Conservation (phyloP, 2,888 invertebrate genomes). For the Heliconius erato region DNA sequence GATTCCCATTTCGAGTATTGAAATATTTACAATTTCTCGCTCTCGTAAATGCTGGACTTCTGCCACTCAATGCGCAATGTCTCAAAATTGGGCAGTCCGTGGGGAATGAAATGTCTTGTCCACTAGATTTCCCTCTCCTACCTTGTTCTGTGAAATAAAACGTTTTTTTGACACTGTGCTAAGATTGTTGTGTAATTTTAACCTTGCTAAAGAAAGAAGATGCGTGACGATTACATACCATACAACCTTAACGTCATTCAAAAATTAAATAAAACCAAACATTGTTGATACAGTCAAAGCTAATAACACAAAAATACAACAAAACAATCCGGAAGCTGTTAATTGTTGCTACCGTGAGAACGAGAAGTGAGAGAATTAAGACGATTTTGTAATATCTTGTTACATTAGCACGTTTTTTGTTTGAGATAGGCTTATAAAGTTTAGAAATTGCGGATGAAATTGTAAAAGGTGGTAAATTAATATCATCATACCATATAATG, state of each 20-base stretch:
- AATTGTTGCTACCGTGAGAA: conserved; percentile 43
- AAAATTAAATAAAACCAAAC: background rate
- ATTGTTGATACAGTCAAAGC: conserved; percentile 24
- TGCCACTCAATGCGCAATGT: too few species aligned
- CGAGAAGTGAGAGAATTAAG: conserved; percentile 40
- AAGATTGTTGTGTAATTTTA: too few species aligned
- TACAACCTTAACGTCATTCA: background rate
- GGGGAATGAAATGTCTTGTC: too few species aligned
- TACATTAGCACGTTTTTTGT: conserved; percentile 22
- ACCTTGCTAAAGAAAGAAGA: background rate
- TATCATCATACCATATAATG: too few species aligned
- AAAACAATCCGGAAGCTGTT: conserved; percentile 42
- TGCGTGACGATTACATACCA: too few species aligned
- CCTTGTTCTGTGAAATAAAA: too few species aligned
- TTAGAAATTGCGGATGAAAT: background rate
- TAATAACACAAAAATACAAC: conserved; percentile 36
- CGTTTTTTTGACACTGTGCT: background rate
- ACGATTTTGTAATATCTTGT: conserved; percentile 31
- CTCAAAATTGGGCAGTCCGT: too few species aligned
- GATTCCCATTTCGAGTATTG: too few species aligned
- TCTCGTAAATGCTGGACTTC: too few species aligned
- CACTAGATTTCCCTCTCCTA: too few species aligned
- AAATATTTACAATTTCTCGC: too few species aligned
- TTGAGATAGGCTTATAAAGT: background rate
- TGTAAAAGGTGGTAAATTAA: background rate